Conservation (phyloP, 2,888 invertebrate species). For the Salpingus planirostris region DNA sequence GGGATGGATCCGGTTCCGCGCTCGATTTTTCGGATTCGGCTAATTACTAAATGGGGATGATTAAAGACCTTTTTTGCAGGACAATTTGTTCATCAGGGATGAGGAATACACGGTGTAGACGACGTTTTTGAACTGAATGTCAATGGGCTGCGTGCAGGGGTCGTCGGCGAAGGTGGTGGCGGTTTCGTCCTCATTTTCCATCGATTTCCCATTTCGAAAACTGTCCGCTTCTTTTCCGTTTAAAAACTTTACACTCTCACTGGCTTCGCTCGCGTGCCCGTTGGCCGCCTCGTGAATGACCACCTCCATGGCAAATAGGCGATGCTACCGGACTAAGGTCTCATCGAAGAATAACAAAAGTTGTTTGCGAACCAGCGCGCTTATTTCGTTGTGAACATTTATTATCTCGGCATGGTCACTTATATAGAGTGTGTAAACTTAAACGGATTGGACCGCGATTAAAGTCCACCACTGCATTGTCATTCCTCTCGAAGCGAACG, state of each 20-base stretch:
- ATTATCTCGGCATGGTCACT: constrained; percentile 25
- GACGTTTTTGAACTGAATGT: constrained; percentile 66
- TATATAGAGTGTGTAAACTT: constrained; percentile 27
- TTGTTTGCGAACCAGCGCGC: constrained; percentile 8
- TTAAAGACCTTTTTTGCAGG: constrained; percentile 70
- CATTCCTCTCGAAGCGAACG: too few relatives aligned
- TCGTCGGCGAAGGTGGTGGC: constrained; percentile 23
- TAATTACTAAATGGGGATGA: too few relatives aligned
- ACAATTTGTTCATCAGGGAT: too few relatives aligned
- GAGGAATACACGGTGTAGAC: constrained; percentile 67
- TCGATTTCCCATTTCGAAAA: neutral
- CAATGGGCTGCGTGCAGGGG: constrained; percentile 40
- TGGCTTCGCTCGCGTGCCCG: constrained; percentile 6
- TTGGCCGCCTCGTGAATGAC: constrained; percentile 25
- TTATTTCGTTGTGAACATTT: constrained; percentile 14
- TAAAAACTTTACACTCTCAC: constrained; percentile 15
- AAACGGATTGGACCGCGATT: constrained; percentile 26
- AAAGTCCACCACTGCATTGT: too few relatives aligned
- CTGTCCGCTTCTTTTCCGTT: neutral
- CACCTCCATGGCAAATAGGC: constrained; percentile 22
- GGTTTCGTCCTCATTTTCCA: constrained; percentile 1
- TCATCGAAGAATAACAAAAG: constrained; percentile 9
- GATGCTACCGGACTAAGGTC: constrained; percentile 2
- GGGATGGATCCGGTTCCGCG: too few relatives aligned
- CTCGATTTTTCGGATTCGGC: too few relatives aligned